These are phyloP conservation scores for Halcyon leucocephala DNA, from an alignment of 2,797 vertebrate species.

Conservation along the genomic window DNA sequence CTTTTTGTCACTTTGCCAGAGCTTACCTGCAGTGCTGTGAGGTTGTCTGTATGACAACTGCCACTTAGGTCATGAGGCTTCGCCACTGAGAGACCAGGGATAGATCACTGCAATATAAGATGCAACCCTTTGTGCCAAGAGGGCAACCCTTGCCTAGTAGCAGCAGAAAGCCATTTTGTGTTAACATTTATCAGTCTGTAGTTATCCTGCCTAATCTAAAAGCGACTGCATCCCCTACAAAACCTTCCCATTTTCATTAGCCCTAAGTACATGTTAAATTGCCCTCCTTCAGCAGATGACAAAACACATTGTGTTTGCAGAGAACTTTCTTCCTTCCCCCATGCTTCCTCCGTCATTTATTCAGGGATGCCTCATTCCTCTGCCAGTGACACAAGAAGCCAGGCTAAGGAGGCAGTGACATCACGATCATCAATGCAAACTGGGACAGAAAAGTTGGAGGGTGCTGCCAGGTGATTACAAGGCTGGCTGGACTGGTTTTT, in stretches of 20 bases:
- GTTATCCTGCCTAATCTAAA: neutral
- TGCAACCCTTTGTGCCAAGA: neutral
- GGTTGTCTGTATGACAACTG: neutral
- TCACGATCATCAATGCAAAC: neutral
- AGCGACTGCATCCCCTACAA: neutral
- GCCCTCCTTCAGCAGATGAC: neutral
- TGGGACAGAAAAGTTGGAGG: neutral
- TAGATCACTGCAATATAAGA: neutral
- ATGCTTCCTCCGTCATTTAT: conserved; percentile 31
- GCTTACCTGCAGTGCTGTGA: neutral
- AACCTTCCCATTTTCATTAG: neutral
- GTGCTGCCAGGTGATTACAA: neutral
- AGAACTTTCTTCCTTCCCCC: neutral
- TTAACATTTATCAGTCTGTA: neutral
- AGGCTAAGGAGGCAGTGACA: neutral
- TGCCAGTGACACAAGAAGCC: neutral
- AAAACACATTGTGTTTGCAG: neutral
- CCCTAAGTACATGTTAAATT: neutral
- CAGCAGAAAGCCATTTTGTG: neutral
- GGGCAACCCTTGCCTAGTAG: neutral
- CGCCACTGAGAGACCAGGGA: neutral
- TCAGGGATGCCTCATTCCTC: neutral
- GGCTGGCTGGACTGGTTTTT: conserved; percentile 4
- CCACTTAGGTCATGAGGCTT: accelerated
- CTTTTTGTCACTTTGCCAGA: neutral